Percentiles rank a stretch among this genome's conserved stretches.
Evolutionary conservation across 2,888 invertebrate genomes (phyloP).

Genomic region (Caenorhabditis sinica): DNA sequence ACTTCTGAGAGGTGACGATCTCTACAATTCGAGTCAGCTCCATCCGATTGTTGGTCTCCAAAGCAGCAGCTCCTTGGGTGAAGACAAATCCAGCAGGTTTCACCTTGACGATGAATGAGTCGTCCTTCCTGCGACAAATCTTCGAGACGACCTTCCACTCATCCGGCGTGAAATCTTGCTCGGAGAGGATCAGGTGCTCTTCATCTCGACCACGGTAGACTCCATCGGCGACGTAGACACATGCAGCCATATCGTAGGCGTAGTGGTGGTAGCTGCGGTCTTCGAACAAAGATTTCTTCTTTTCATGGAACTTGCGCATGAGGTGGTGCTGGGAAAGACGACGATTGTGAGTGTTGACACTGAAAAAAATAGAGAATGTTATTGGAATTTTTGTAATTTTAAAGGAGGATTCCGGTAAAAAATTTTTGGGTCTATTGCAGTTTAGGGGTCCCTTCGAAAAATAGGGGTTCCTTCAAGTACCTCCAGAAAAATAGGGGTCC

Average conservation of each 20-base stretch:
- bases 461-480: too few species aligned
- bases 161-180: conserved; percentile 7
- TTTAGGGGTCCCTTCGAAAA: too few species aligned
- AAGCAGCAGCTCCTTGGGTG: conserved; percentile 9
- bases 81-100: conserved; percentile 11
- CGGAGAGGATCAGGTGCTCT: background rate
- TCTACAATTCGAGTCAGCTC: conserved; percentile 47
- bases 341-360: conserved; percentile 41
- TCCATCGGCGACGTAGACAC: conserved; percentile 13
- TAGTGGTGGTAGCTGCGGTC: background rate
- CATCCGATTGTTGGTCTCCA: background rate
- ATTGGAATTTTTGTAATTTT: too few species aligned
- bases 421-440: too few species aligned
- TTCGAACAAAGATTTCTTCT: conserved; percentile 6
- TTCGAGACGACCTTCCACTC: conserved; percentile 34
- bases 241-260: conserved; percentile 26
- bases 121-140: conserved; percentile 4
- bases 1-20: conserved; percentile 36
- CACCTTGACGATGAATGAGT: background rate
- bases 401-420: too few species aligned
- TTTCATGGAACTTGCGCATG: conserved; percentile 24
- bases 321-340: conserved; percentile 18
- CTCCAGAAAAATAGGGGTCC: too few species aligned
- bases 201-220: conserved; percentile 6
- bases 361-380: too few species aligned